Conservation (phyloP, 2,888 invertebrate genomes). For the Heteropelma amictum region DNA sequence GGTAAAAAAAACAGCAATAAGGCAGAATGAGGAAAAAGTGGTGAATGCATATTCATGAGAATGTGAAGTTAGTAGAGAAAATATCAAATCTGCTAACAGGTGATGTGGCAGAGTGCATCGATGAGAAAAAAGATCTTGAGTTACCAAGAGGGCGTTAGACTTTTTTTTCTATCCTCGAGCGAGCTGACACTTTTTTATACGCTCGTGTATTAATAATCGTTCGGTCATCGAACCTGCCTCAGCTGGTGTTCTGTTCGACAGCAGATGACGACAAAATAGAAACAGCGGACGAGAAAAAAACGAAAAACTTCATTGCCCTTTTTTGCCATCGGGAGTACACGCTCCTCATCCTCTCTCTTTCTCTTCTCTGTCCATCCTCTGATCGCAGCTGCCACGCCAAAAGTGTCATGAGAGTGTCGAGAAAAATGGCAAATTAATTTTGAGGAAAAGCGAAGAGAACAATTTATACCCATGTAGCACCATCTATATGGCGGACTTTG, state of each 20-base stretch:
- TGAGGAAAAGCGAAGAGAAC: slow-evolving; percentile 10
- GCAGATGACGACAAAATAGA: slow-evolving; percentile 30
- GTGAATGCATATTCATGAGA: too few relatives aligned
- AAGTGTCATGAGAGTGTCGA: slow-evolving; percentile 38
- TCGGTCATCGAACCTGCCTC: slow-evolving; percentile 49
- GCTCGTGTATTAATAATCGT: slow-evolving; percentile 49
- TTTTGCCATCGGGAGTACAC: slow-evolving; percentile 28
- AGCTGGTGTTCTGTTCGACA: slow-evolving; percentile 33
- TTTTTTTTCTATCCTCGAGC: slow-evolving; percentile 27
- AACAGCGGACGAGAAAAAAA: slow-evolving; percentile 6
- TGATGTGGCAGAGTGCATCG: too few relatives aligned
- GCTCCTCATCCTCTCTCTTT: slow-evolving; percentile 2
- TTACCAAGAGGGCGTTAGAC: slow-evolving; percentile 24
- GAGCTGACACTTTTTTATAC: slow-evolving; percentile 31
- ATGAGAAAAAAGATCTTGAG: slow-evolving; percentile 63
- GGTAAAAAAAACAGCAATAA: too few relatives aligned
- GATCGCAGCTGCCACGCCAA: slow-evolving; percentile 38
- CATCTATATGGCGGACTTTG: too few relatives aligned
- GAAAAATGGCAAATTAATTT: slow-evolving; percentile 46
- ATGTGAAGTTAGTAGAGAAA: too few relatives aligned
- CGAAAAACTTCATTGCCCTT: slow-evolving; percentile 28
- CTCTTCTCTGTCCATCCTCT: slow-evolving; percentile 37
- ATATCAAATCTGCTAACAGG: too few relatives aligned
- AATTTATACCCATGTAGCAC: too few relatives aligned
- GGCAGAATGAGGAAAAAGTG: too few relatives aligned